Base-by-base conservation (phyloP, 1,140 invertebrate genomes). In the Anoplophora glabripennis region DNA sequence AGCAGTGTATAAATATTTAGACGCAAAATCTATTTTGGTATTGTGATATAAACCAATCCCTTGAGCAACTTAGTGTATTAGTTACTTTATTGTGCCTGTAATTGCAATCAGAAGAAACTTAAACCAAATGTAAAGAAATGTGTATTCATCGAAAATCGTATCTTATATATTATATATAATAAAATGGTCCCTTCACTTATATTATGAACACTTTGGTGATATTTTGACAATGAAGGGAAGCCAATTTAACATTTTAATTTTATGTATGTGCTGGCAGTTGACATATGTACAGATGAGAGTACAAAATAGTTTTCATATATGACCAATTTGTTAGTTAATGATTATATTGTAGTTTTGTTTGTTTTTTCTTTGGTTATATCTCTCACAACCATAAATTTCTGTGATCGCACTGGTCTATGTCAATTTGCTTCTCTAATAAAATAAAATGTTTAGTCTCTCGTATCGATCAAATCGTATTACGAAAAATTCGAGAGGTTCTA, bases 71-170 rank as follows among this genome's bases (percentile, higher is more conserved):
- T 67, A 63, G 54, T 36, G 49, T 61, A 66, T 60, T 67, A 69
- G 58, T 70, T 71, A 71, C 68, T 72, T 72, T 69, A 69, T 67
- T 62, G 70, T 72, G 70, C 70, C 70, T 72, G 67, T 68, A 66
- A 63, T 18, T 65, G 62, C 59, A 65, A 71, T 66, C 63, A 63
- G 52, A 67, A 53, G 17, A 53, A 38, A 63, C 54, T 57, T 59
- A 63, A 65, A 63, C 53, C 57, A 60, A 67, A 62, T 64, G 47
- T 62, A 63, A 64, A 58, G 21, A 28, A 28, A 61, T 33, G 46
- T 56, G 53, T 53, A 62, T 56, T 62, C 56, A 67, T 67, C 65
- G 62, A 67, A 67, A 62, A 58, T 49, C 47, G n/a, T 49, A 12
- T 28, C 21, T 28, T 28, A 28, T 28, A 28, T 28, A 28, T 28